Evolutionary conservation across 2,888 invertebrate species (phyloP).

Genomic region (Pseudococcus viburni): DNA sequence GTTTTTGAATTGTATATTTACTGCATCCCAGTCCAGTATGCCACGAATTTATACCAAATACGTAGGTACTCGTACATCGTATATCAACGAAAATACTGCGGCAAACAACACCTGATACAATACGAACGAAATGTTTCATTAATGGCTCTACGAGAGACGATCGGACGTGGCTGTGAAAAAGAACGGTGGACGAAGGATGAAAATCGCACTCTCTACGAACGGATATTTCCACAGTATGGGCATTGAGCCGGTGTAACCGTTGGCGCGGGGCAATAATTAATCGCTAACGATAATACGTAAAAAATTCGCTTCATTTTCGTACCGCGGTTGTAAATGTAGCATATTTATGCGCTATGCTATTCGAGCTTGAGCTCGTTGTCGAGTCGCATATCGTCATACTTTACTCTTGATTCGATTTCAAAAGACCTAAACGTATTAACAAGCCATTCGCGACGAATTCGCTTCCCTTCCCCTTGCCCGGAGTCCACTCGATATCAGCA

Average conservation of each 20-base stretch:
- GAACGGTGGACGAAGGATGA: background rate
- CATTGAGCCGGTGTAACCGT: background rate
- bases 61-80: background rate
- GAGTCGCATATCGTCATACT: background rate
- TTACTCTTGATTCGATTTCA: conserved; percentile 42
- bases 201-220: background rate
- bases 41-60: background rate
- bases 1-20: background rate
- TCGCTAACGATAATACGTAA: conserved; percentile 37
- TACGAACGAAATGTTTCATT: conserved; percentile 43
- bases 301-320: conserved; percentile 23
- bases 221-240: background rate
- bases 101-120: conserved; percentile 33
- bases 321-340: background rate
- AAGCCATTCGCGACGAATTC: background rate
- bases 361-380: background rate
- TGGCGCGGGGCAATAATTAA: background rate
- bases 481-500: background rate
- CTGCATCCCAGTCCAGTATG: background rate
- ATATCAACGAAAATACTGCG: background rate
- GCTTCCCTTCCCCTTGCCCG: background rate
- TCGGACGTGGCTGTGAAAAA: background rate
- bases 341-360: background rate
- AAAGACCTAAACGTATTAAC: conserved; percentile 30
- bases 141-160: background rate